Evolutionary conservation across 2,797 vertebrate species (phyloP).

Genomic region (Peromyscus attwateri): DNA sequence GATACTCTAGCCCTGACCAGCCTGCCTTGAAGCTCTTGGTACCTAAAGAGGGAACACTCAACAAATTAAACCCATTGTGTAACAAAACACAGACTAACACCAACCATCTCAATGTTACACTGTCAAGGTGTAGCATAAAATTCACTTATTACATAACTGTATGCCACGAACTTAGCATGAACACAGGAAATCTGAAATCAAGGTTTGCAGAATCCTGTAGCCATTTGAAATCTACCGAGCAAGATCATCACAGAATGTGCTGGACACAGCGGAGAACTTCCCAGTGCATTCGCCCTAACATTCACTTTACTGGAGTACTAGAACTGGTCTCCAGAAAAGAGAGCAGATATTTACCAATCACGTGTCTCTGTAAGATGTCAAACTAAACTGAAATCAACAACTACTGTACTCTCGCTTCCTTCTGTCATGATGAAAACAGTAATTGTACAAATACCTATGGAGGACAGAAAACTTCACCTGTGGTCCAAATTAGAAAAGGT

Average conservation of each 20-base stretch:
- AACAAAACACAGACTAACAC: background rate
- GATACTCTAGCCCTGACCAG: background rate
- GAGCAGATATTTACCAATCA: background rate
- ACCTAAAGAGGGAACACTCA: background rate
- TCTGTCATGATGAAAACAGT: background rate
- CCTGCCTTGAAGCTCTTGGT: background rate
- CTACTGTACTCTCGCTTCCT: background rate
- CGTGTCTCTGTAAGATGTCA: background rate
- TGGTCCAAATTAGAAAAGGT: constrained; percentile 21
- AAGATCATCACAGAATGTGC: background rate
- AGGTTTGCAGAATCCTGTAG: constrained; percentile 46
- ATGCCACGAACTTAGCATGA: background rate
- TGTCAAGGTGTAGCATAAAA: background rate
- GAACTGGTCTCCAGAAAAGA: background rate
- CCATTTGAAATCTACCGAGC: constrained; percentile 3
- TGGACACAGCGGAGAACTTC: background rate
- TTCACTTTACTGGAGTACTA: background rate
- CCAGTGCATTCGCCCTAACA: background rate
- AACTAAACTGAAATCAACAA: constrained; percentile 62
- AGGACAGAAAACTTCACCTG: background rate
- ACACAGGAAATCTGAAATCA: constrained; percentile 54
- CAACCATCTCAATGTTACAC: background rate
- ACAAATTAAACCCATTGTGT: constrained; percentile 11
- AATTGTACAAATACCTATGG: background rate
- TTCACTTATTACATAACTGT: constrained; percentile 34